These are phyloP conservation scores for Tetrapedia diversipes DNA, from an alignment of 2,888 invertebrate genomes.

Conservation along the genomic window DNA sequence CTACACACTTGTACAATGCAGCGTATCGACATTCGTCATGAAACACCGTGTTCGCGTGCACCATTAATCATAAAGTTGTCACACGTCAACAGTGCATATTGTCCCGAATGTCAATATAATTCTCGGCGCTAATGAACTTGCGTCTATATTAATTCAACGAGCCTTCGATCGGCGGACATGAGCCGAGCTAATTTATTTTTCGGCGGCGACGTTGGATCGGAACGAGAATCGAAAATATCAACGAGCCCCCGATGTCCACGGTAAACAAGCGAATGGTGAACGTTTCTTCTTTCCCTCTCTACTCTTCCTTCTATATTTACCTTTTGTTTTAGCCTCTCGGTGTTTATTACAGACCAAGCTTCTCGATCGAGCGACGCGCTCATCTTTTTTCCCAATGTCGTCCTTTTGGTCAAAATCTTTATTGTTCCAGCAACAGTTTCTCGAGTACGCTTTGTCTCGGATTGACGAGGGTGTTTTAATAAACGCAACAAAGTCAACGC, in stretches of 20 bases:
- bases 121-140: constrained; percentile 37
- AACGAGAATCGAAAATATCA: neutral
- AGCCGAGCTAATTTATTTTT: neutral
- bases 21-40: constrained; percentile 32
- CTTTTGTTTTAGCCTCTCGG: constrained; percentile 12
- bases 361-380: neutral
- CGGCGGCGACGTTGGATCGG: neutral
- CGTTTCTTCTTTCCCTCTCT: neutral
- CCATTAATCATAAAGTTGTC: constrained; percentile 48
- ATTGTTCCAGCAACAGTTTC: constrained; percentile 13
- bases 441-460: neutral
- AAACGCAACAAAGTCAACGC: constrained; percentile 19
- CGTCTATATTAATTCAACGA: constrained; percentile 19
- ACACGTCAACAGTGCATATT: constrained; percentile 35
- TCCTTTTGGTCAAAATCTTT: constrained; percentile 19
- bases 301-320: constrained; percentile 46
- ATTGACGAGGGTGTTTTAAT: constrained; percentile 16
- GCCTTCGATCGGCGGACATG: neutral
- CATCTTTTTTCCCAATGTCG: constrained; percentile 27
- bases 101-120: constrained; percentile 45
- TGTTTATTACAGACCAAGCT: constrained; percentile 49
- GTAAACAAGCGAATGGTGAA: too few relatives aligned
- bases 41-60: constrained; percentile 8
- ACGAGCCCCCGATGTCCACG: too few relatives aligned
- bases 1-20: constrained; percentile 1